These are phyloP conservation scores for Beris morrisii DNA, from an alignment of 2,888 invertebrate species.

Conservation along the genomic window DNA sequence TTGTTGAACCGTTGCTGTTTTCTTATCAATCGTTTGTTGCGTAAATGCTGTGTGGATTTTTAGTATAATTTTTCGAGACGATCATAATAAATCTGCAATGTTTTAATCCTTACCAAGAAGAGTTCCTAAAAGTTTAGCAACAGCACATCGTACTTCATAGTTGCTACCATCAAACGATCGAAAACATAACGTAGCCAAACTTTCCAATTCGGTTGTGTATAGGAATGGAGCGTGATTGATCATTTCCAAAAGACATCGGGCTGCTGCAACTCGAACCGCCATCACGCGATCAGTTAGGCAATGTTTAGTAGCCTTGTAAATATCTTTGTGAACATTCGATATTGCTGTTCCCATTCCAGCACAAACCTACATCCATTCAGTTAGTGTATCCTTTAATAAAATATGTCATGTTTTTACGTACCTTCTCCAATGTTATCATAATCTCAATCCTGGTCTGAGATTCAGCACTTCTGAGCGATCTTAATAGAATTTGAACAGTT, in stretches of 20 bases:
- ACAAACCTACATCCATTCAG: slow-evolving; percentile 56
- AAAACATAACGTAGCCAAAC: slow-evolving; percentile 86
- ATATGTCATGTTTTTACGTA: slow-evolving; percentile 50
- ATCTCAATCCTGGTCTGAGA: slow-evolving; percentile 96
- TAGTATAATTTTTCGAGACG: not conserved
- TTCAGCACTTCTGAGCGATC: slow-evolving; percentile 89
- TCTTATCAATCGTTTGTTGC: slow-evolving; percentile 66
- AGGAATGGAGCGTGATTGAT: slow-evolving; percentile 82
- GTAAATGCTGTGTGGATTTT: slow-evolving; percentile 61
- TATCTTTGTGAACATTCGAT: slow-evolving; percentile 80
- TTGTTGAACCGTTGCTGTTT: slow-evolving; percentile 42
- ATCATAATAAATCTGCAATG: not conserved
- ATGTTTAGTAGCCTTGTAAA: slow-evolving; percentile 86
- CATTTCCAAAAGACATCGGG: slow-evolving; percentile 87
- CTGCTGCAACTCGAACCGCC: slow-evolving; percentile 91
- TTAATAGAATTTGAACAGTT: slow-evolving; percentile 88
- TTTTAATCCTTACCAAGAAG: slow-evolving; percentile 65
- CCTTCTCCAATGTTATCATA: slow-evolving; percentile 94
- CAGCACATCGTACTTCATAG: slow-evolving; percentile 88
- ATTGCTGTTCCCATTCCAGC: slow-evolving; percentile 95
- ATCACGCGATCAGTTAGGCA: slow-evolving; percentile 89
- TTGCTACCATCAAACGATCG: slow-evolving; percentile 90
- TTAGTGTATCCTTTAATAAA: not conserved
- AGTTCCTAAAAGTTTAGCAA: slow-evolving; percentile 88
- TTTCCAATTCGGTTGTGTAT: slow-evolving; percentile 88